Evolutionary conservation across 1,140 invertebrate species (phyloP).

Genomic region (Zophobas morio): DNA sequence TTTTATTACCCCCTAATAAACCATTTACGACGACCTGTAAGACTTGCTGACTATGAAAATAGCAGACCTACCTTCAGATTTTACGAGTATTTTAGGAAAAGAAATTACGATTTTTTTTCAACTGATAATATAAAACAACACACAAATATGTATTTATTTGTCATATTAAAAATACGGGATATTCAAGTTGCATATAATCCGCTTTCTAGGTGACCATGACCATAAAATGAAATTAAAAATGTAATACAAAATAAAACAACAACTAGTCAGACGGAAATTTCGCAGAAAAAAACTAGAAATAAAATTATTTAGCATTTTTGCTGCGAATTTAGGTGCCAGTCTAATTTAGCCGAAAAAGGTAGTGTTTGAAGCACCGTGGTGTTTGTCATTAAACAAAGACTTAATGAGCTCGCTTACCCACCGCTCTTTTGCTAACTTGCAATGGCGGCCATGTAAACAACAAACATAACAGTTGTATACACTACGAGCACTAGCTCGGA

Average conservation of each 20-base stretch:
- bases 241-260: neutral
- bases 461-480: slow-evolving; percentile 23
- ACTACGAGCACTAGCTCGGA: neutral
- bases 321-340: neutral
- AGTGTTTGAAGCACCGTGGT: slow-evolving; percentile 5
- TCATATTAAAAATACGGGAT: too few relatives aligned
- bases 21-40: too few relatives aligned
- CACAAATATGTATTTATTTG: too few relatives aligned
- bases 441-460: slow-evolving; percentile 25
- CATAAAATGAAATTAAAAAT: too few relatives aligned
- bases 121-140: too few relatives aligned
- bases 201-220: too few relatives aligned
- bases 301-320: neutral
- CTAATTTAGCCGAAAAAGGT: slow-evolving; percentile 17
- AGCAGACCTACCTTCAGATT: too few relatives aligned
- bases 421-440: slow-evolving; percentile 23
- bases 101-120: too few relatives aligned
- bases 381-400: slow-evolving; percentile 37
- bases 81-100: too few relatives aligned
- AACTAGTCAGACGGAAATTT: neutral
- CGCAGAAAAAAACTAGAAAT: neutral
- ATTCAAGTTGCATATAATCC: too few relatives aligned
- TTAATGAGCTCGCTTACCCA: slow-evolving; percentile 28
- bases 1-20: too few relatives aligned
- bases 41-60: too few relatives aligned